Conservation (phyloP, 2,113 vertebrate genomes). For the Vimba vimba region DNA sequence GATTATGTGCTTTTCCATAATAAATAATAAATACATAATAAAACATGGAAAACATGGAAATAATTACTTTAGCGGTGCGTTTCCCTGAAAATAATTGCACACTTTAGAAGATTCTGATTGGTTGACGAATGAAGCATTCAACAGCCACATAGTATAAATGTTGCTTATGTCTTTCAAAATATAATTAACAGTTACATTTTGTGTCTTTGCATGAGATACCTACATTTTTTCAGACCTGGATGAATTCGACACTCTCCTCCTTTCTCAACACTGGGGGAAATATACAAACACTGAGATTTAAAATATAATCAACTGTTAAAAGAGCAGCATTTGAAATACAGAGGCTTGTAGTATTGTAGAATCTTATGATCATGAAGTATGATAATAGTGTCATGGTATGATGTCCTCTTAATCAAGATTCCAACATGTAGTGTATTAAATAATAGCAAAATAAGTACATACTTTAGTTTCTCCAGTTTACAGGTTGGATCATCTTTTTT, state of each 20-base stretch:
- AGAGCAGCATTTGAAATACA: not conserved
- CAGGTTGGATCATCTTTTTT: not conserved
- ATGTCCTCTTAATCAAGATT: not conserved
- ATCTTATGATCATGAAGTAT: not conserved
- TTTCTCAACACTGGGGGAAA: constrained; percentile 6
- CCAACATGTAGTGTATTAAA: not conserved
- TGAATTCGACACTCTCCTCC: constrained; percentile 31
- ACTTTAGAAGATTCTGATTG: too few species aligned
- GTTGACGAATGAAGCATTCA: too few species aligned
- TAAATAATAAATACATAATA: too few species aligned
- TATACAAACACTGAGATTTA: not conserved
- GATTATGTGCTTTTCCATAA: too few species aligned
- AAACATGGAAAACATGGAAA: too few species aligned
- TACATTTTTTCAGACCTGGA: constrained; percentile 37
- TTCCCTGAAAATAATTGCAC: too few species aligned
- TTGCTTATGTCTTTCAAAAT: not conserved
- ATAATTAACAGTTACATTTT: not conserved
- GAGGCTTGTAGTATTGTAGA: not conserved
- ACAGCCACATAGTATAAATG: not conserved
- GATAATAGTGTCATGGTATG: not conserved
- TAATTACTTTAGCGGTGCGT: too few species aligned
- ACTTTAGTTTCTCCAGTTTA: constrained; percentile 7
- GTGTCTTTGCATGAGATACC: not conserved
- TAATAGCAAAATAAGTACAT: not conserved
- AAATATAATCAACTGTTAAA: not conserved